Evolutionary conservation across 2,797 vertebrate species (phyloP), one percentile per base, ranked within the genome.

Genomic region (Chloroceryle amazona): DNA sequence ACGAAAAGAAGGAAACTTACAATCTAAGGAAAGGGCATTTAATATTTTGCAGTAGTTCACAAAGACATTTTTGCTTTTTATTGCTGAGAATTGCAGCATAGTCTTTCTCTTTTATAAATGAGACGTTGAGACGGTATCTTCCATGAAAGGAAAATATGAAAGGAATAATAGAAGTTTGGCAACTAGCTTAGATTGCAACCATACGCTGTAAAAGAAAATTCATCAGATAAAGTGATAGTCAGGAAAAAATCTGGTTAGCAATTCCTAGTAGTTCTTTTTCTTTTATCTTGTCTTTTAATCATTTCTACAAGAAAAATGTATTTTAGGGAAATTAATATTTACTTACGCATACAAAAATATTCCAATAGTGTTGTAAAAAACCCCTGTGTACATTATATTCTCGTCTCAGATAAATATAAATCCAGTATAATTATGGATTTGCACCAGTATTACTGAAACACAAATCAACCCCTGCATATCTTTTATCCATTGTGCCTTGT

Each of bases 351-450:
- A 39, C 26, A 79, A 61, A 68, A 81, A 7, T 42, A 71, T 47
- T 79, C 16, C 58, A 71, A 13, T 12, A 65, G 60, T 15, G 9
- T 17, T 68, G 62, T 73, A 51, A 73, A 60, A 70, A 58, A 2
- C 8, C 16, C n/a, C 80, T 65, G 73, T 46, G 75, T 86, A 47
- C 2, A 2, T 89, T 89, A 79, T 78, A n/a, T 75, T 52, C 66
- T 63, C 52, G 31, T 66, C 73, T 88, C 74, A 63, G 76, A 76
- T 76, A 89, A 95, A 88, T 44, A 67, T 31, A 92, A 97, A 95
- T 89, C 87, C 93, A 75, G 63, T 67, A 73, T 89, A 93, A 96
- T 92, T 94, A 92, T 93, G 90, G 86, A 93, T 96, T 96, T 95
- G 79, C 75, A 71, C 65, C 44, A 65, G 41, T 44, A 89, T 96